phyloP scores from a whole-genome alignment of 2,888 invertebrate species.

The Mamestra brassicae region DNA sequence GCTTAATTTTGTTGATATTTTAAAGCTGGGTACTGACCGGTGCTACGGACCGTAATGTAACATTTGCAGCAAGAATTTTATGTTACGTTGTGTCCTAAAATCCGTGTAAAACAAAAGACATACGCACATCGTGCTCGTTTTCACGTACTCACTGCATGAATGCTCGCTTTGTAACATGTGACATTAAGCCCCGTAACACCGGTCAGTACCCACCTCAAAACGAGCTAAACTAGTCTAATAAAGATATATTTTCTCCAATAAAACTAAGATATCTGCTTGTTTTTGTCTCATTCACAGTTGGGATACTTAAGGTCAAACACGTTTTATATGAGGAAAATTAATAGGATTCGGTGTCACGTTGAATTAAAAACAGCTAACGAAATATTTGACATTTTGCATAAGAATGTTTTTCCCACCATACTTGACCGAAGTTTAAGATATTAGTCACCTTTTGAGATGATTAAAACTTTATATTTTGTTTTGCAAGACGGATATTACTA shows the following conservation, averaged over 20 bases:
- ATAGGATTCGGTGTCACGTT: background rate
- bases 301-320: slow-evolving; percentile 28
- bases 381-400: slow-evolving; percentile 15
- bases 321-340: slow-evolving; percentile 14
- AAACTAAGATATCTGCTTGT: background rate
- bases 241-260: background rate
- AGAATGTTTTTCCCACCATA: background rate
- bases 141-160: too few relatives aligned
- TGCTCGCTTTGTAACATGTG: too few relatives aligned
- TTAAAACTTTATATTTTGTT: background rate
- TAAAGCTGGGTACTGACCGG: too few relatives aligned
- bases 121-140: too few relatives aligned
- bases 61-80: too few relatives aligned
- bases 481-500: background rate
- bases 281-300: slow-evolving; percentile 10
- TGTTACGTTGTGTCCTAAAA: too few relatives aligned
- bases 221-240: slow-evolving; percentile 28
- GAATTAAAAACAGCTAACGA: slow-evolving; percentile 14
- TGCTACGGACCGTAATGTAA: too few relatives aligned
- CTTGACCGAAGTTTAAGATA: background rate
- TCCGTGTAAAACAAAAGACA: too few relatives aligned
- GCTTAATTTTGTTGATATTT: slow-evolving; percentile 6
- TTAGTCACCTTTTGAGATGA: background rate
- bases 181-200: too few relatives aligned
- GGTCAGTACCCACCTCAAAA: background rate